Conservation (phyloP, 1,140 invertebrate species). For the Aphelenchoides avenae region DNA sequence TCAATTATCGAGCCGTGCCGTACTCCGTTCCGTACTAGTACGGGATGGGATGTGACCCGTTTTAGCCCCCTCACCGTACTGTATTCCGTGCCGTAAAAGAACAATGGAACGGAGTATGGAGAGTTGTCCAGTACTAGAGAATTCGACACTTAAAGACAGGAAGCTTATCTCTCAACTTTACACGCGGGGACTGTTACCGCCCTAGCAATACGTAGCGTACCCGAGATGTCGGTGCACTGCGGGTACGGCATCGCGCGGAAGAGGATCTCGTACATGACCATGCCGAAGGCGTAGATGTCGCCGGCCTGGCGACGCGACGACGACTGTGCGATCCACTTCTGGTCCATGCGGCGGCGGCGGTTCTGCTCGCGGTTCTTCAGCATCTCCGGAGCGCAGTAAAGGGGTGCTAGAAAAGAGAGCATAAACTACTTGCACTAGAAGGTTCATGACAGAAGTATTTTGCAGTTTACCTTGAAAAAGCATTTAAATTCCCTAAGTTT, state of each 20-base stretch:
- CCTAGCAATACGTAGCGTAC: conserved; percentile 16
- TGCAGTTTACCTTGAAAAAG: conserved; percentile 1
- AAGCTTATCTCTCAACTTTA: neutral
- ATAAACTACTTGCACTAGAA: neutral
- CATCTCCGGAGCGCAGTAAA: conserved; percentile 52
- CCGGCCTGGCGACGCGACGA: conserved; percentile 39
- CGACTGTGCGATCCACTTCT: conserved; percentile 51
- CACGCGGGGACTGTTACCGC: neutral
- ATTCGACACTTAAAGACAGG: no score
- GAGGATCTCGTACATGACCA: conserved; percentile 59
- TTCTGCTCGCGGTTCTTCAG: conserved; percentile 56
- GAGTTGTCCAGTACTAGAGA: neutral
- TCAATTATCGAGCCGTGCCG: no score
- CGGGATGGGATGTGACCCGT: neutral
- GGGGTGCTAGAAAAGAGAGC: conserved; percentile 7
- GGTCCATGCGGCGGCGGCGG: conserved; percentile 42
- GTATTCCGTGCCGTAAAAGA: neutral
- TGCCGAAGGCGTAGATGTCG: conserved; percentile 57
- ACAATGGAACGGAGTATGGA: neutral
- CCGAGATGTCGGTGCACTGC: conserved; percentile 38
- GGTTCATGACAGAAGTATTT: neutral
- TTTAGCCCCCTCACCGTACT: neutral
- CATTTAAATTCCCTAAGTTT: no score
- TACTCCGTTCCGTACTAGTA: neutral
- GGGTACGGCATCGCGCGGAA: conserved; percentile 47